These are phyloP conservation scores for Pterocles gutturalis DNA, from an alignment of 2,113 vertebrate genomes.

Conservation along the genomic window DNA sequence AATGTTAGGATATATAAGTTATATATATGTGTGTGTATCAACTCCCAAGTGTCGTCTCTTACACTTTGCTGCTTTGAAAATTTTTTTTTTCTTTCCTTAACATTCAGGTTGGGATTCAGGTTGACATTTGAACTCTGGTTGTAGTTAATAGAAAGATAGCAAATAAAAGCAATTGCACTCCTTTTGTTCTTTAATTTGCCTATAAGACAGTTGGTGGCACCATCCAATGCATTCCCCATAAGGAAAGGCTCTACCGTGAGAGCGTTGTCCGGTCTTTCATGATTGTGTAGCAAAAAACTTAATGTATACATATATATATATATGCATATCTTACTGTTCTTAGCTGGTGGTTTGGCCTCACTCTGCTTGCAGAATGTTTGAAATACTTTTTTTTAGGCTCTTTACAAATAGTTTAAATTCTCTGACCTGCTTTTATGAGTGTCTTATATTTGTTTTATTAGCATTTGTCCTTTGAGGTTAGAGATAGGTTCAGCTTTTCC, in stretches of 20 bases:
- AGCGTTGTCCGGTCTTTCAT: background rate
- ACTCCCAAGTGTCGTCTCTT: background rate
- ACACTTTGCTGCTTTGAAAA: rapidly evolving
- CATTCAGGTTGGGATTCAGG: background rate
- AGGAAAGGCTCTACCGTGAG: background rate
- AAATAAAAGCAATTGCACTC: too few relatives aligned
- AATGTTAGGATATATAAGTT: background rate
- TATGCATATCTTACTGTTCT: background rate
- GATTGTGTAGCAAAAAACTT: background rate
- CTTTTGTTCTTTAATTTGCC: background rate
- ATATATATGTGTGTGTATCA: background rate
- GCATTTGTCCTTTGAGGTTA: background rate
- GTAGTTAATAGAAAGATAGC: background rate
- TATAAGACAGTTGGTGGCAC: background rate
- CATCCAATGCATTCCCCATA: background rate
- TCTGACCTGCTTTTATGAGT: background rate
- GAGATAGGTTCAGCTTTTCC: background rate
- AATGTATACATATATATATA: rapidly evolving
- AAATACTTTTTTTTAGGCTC: background rate
- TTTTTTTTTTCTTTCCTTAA: background rate
- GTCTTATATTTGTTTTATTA: background rate
- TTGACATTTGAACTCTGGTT: background rate
- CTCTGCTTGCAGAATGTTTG: background rate
- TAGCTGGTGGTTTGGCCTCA: background rate
- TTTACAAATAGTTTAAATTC: background rate